A percentile compares a stretch with the other conserved stretches of the same genome.
Evolutionary conservation across 1,140 invertebrate species (phyloP).

Genomic region (Ips typographus): DNA sequence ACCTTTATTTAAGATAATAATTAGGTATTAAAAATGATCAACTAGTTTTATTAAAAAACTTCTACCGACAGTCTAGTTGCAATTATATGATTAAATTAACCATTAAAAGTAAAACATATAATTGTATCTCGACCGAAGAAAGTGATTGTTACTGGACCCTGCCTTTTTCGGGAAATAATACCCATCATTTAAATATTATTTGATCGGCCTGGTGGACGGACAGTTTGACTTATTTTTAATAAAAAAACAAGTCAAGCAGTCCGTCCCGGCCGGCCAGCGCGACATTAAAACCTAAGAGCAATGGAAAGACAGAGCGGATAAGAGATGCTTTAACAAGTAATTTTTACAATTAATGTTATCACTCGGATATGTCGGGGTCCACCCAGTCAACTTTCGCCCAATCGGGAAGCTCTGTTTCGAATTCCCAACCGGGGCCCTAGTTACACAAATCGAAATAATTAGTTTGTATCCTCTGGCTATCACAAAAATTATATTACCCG

Average conservation of each 20-base stretch:
- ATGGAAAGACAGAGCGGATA: constrained; percentile 48
- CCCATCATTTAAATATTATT: constrained; percentile 11
- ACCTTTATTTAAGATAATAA: constrained; percentile 16
- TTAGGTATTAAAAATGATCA: constrained; percentile 1
- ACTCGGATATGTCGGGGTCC: constrained; percentile 57
- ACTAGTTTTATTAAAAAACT: neutral
- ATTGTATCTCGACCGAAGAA: neutral
- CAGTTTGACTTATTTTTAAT: too few species aligned
- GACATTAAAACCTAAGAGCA: constrained; percentile 37
- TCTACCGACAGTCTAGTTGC: too few species aligned
- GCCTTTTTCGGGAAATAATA: constrained; percentile 39
- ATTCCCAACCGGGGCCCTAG: constrained; percentile 86
- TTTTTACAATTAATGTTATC: constrained; percentile 36
- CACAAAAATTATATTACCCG: constrained; percentile 56
- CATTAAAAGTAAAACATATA: too few species aligned
- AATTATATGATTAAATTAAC: too few species aligned
- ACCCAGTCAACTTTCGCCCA: constrained; percentile 85
- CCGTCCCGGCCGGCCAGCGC: constrained; percentile 10
- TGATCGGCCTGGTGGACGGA: too few species aligned
- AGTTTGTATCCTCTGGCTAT: neutral
- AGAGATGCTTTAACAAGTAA: constrained; percentile 43
- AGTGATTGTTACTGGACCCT: constrained; percentile 46
- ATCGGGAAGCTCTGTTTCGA: constrained; percentile 81
- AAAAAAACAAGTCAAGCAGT: neutral
- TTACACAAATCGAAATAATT: constrained; percentile 40